Evolutionary conservation across 64 coral and sea anemone species (phyloP).

Genomic region (Stichodactyla mertensii): DNA sequence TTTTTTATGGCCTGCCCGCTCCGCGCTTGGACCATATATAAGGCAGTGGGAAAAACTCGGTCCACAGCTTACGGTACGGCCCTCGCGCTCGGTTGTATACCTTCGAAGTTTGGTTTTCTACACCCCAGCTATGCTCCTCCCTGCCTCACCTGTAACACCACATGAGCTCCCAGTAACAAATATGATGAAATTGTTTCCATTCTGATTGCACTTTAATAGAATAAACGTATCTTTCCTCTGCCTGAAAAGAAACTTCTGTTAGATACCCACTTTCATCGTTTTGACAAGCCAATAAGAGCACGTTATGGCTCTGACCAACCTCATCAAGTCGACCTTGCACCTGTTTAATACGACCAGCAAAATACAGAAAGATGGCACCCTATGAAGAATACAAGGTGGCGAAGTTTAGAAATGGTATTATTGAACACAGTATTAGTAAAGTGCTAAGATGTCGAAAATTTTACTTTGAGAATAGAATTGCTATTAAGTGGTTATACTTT

Average conservation of each 20-base stretch:
- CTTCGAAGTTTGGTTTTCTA: too few species aligned
- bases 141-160: conserved; percentile 85
- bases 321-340: conserved; percentile 84
- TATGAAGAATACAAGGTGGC: not conserved
- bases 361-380: conserved; percentile 98
- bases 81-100: too few species aligned
- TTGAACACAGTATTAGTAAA: too few species aligned
- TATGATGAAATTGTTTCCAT: conserved; percentile 99
- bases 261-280: not conserved
- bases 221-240: conserved; percentile 65
- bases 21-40: too few species aligned
- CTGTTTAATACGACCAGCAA: conserved; percentile 85
- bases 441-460: too few species aligned
- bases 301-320: conserved; percentile 47
- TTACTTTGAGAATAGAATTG: too few species aligned
- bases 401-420: not conserved
- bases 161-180: conserved; percentile 99
- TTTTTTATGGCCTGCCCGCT: too few species aligned
- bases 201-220: conserved; percentile 89
- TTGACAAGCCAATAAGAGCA: too few species aligned
- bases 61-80: too few species aligned
- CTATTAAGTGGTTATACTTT: too few species aligned
- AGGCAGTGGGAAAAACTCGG: too few species aligned
- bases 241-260: conserved; percentile 39
- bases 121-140: too few species aligned